Evolutionary conservation across 2,888 invertebrate species (phyloP).

Genomic region (Ochropleura leucogaster): DNA sequence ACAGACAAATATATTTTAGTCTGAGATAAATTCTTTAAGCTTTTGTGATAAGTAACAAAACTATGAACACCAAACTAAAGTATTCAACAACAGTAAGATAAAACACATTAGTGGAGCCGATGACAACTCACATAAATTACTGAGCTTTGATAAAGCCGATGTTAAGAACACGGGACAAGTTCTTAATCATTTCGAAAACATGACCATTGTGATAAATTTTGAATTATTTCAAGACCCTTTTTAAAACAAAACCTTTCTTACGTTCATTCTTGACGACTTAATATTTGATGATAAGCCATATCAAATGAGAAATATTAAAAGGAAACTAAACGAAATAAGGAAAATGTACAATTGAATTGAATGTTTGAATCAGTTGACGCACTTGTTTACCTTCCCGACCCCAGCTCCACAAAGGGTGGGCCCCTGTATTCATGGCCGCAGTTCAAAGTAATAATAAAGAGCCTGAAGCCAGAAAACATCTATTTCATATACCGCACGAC

Average conservation of each 20-base stretch:
- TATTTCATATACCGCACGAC: conserved; percentile 86
- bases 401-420: conserved; percentile 74
- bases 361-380: conserved; percentile 83
- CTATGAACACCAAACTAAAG: conserved; percentile 57
- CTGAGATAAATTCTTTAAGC: conserved; percentile 54
- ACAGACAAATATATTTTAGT: conserved; percentile 38
- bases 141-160: conserved; percentile 82
- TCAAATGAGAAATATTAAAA: conserved; percentile 68
- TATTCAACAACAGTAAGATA: conserved; percentile 72
- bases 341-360: conserved; percentile 82
- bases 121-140: conserved; percentile 81
- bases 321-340: conserved; percentile 75
- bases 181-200: conserved; percentile 77
- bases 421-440: conserved; percentile 81
- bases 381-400: conserved; percentile 87
- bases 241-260: conserved; percentile 51
- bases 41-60: conserved; percentile 54
- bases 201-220: conserved; percentile 70
- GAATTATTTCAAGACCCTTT: conserved; percentile 55
- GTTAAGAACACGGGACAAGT: conserved; percentile 71
- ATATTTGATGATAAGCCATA: conserved; percentile 50
- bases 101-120: conserved; percentile 77
- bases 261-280: conserved; percentile 45
- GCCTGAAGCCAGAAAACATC: conserved; percentile 90
- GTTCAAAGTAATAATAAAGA: conserved; percentile 89